Evolutionary conservation across 2,888 invertebrate genomes (phyloP).

Genomic region (Diploptera punctata): DNA sequence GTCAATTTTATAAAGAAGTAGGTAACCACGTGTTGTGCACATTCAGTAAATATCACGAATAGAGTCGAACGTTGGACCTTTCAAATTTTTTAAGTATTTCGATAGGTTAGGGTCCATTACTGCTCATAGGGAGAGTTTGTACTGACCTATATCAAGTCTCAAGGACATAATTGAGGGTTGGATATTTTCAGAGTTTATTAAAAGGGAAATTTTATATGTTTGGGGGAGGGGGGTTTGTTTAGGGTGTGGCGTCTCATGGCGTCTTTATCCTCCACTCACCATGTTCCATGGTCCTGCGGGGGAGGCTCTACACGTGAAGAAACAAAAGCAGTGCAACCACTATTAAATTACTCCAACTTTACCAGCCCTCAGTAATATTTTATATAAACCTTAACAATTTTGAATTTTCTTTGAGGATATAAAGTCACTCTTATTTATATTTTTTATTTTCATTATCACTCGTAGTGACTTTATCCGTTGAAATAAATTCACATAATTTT

Average conservation of each 20-base stretch:
- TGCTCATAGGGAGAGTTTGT: too few species aligned
- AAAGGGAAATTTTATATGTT: not conserved
- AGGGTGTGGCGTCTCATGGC: slow-evolving; percentile 16
- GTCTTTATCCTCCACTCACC: not conserved
- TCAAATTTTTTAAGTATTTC: too few species aligned
- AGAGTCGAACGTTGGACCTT: too few species aligned
- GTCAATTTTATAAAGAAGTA: too few species aligned
- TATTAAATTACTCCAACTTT: too few species aligned
- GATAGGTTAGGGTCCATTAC: too few species aligned
- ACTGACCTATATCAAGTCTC: not conserved
- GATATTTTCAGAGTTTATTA: not conserved
- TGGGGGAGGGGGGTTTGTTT: not conserved
- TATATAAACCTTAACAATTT: not conserved
- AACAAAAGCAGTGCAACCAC: not conserved
- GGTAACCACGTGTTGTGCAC: too few species aligned
- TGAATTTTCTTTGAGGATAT: not conserved
- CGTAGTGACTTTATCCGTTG: not conserved
- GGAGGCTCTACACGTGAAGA: not conserved
- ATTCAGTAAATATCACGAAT: too few species aligned
- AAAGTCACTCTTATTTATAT: not conserved
- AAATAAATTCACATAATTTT: not conserved
- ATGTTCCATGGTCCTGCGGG: not conserved
- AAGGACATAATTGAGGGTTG: not conserved
- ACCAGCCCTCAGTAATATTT: too few species aligned
- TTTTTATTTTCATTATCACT: not conserved